A percentile compares a stretch with the other conserved stretches of the same genome.
Conservation (phyloP, 2,113 vertebrate genomes). For the Gobio gobio region DNA sequence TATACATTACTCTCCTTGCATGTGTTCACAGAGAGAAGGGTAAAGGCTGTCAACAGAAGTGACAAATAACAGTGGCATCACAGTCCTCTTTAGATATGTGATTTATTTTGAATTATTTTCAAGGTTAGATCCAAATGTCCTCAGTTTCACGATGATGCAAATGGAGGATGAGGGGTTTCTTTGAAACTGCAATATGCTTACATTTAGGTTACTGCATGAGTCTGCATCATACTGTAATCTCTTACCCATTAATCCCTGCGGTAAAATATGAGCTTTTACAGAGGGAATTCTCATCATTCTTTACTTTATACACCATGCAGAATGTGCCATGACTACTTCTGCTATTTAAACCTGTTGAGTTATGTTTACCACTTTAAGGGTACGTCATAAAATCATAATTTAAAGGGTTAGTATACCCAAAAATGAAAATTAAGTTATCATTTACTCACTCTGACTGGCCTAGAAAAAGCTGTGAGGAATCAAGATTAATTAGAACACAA, state of each 20-base stretch:
- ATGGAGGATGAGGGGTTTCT: neutral
- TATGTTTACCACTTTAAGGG: neutral
- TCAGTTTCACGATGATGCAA: neutral
- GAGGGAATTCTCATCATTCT: neutral
- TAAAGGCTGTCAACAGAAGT: neutral
- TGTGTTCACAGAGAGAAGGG: neutral
- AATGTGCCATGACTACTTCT: neutral
- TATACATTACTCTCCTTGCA: neutral
- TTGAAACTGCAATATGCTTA: conserved; percentile 20
- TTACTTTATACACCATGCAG: neutral
- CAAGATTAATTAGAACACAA: no score
- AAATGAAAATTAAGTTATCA: no score
- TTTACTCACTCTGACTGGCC: no score
- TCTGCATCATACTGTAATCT: conserved; percentile 28
- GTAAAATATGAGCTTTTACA: conserved; percentile 23
- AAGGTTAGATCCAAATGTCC: neutral
- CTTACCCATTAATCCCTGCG: conserved; percentile 35
- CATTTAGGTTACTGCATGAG: neutral
- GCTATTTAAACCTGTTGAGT: neutral
- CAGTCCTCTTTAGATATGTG: neutral
- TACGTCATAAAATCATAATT: no score
- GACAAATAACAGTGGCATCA: neutral
- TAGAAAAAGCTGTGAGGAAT: no score
- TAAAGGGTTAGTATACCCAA: no score
- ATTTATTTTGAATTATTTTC: neutral